Conservation (phyloP, 1,140 invertebrate genomes). For the Drosophila tristis region DNA sequence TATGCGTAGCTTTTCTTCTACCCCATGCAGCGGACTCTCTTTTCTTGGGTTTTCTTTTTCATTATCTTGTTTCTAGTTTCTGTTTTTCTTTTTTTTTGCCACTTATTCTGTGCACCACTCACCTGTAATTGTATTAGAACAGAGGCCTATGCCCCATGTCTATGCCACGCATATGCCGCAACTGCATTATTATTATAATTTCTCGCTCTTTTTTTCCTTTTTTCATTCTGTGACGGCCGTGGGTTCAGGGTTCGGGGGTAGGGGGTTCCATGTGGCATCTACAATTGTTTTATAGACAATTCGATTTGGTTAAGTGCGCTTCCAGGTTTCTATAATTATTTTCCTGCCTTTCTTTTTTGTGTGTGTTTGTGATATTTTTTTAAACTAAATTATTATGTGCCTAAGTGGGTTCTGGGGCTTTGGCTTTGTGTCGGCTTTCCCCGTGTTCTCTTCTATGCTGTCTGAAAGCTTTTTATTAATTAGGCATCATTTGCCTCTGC, state of each 20-base stretch:
- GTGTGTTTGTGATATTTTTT: conserved; percentile 33
- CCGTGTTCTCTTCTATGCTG: conserved; percentile 34
- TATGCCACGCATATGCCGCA: conserved; percentile 68
- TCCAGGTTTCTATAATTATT: conserved; percentile 47
- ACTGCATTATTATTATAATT: conserved; percentile 78
- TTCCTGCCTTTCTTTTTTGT: background rate
- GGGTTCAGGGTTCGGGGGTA: conserved; percentile 5
- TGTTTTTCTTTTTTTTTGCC: conserved; percentile 26
- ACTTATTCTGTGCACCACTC: conserved; percentile 37
- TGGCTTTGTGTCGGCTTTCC: conserved; percentile 28
- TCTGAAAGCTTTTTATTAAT: conserved; percentile 69
- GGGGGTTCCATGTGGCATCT: conserved; percentile 3
- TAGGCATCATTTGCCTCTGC: conserved; percentile 55
- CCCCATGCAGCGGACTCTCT: conserved; percentile 5
- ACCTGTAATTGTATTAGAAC: conserved; percentile 73
- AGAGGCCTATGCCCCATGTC: conserved; percentile 57
- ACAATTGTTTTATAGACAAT: conserved; percentile 73
- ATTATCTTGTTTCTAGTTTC: conserved; percentile 26
- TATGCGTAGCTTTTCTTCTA: conserved; percentile 48
- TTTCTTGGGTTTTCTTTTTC: conserved; percentile 32
- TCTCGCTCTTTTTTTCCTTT: conserved; percentile 47
- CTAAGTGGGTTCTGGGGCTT: conserved; percentile 43
- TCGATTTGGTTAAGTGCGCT: conserved; percentile 81
- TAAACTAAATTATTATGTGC: conserved; percentile 66
- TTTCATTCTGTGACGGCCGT: conserved; percentile 20